Evolutionary conservation across 35 echinoderm and acorn worm species (phyloP).

Genomic region (Diadema setosum): DNA sequence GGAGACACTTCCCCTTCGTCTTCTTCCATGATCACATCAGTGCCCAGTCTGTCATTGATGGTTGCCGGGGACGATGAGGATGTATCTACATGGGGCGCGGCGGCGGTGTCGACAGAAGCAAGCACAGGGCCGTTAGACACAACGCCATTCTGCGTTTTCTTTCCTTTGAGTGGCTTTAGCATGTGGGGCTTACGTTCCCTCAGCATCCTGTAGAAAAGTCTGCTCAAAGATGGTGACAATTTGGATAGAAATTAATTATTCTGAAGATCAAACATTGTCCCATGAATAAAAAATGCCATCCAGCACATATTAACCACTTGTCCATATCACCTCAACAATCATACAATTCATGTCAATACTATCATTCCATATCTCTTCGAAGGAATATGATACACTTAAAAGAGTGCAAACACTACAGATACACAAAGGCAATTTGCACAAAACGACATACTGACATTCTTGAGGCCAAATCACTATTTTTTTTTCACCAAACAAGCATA

Average conservation of each 20-base stretch:
- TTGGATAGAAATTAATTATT: background rate
- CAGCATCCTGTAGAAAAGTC: background rate
- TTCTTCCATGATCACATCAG: background rate
- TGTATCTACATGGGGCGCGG: background rate
- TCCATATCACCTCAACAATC: no score
- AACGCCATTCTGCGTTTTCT: background rate
- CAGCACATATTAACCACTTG: no score
- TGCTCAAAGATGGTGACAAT: background rate
- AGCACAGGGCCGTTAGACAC: background rate
- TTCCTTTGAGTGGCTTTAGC: background rate
- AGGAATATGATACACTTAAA: no score
- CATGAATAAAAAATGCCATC: no score
- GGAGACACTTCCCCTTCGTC: background rate
- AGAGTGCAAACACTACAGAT: no score
- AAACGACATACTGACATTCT: no score
- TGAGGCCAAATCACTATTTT: no score
- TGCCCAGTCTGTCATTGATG: background rate
- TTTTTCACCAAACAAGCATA: no score
- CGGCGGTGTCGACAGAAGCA: background rate
- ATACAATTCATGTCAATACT: no score
- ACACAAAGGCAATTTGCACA: no score
- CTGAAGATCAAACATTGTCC: no score
- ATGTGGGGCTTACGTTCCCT: background rate
- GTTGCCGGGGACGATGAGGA: background rate
- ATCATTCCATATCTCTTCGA: no score